phyloP scores from a whole-genome alignment of 2,888 invertebrate species.

The Himalopsyche kuldschensis region DNA sequence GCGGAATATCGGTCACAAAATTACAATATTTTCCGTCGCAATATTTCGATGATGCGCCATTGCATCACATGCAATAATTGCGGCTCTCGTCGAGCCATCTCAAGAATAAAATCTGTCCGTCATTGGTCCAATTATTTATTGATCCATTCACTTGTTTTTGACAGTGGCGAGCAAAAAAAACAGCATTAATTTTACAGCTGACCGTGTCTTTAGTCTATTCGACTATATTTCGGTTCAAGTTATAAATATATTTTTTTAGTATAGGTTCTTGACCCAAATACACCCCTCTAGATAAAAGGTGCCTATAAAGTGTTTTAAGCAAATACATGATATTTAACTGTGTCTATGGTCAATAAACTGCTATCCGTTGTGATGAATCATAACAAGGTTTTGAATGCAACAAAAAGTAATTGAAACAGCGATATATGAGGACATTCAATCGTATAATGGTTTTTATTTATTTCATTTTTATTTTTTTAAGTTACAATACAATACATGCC shows the following conservation, averaged over 20 bases:
- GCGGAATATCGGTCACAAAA: background rate
- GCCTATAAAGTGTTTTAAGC: background rate
- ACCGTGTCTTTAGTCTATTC: constrained; percentile 2
- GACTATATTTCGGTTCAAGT: background rate
- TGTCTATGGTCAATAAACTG: too few relatives aligned
- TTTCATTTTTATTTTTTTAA: too few relatives aligned
- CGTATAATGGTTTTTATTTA: too few relatives aligned
- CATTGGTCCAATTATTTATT: constrained; percentile 26
- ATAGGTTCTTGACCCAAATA: constrained; percentile 28
- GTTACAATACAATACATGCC: too few relatives aligned
- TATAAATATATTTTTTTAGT: constrained; percentile 11
- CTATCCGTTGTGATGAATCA: too few relatives aligned
- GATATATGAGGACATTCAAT: too few relatives aligned
- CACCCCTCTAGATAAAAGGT: background rate
- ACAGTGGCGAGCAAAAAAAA: background rate
- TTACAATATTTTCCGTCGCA: background rate
- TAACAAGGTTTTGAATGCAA: too few relatives aligned
- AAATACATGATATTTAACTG: too few relatives aligned
- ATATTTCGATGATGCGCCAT: background rate
- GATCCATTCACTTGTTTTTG: constrained; percentile 22
- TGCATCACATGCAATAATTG: background rate
- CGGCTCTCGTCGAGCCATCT: background rate
- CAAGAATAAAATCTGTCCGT: background rate
- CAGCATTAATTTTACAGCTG: background rate
- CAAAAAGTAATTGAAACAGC: too few relatives aligned